Evolutionary conservation across 2,113 vertebrate genomes (phyloP), one percentile per base, ranked within the genome.

Genomic region (Coptodon rendalli): DNA sequence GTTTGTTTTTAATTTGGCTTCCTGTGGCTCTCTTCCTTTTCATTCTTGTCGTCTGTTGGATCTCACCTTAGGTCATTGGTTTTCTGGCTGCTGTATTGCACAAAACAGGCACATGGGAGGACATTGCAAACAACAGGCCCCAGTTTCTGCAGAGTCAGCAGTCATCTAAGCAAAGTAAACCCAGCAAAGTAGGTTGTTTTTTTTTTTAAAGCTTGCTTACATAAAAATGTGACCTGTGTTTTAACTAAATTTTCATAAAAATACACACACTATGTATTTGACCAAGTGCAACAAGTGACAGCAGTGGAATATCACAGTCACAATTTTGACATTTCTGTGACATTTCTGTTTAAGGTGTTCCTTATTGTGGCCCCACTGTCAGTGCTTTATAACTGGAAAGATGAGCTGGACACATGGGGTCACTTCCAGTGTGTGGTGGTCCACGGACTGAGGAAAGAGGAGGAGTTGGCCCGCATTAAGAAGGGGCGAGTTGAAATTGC

Each of bases 311-410:
- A 13, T 90, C 56, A 83, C 57, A 11, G 43, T n/a, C 16, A 48
- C n/a, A 2, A 83, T 31, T 61, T 66, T 24, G 14, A 38, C 89
- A 48, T 90, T 80, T 82, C 24, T 81, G 19, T 86, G 29, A 80
- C 29, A 61, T 61, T 61, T 91, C 19, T 79, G 8, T 40, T 89
- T 16, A 87, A 99, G 98, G 95, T 96, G 84, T 99, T 99, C 85
- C 96, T 99, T 31, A 97, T 99, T 90, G 98, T 99, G 90, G 97
- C 98, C 19, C 99, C 99, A 6, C 96, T 99, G 89, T 99, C 99
- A 86, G 97, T 99, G 80, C 96, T 99, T 38, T 99, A 98, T 88
- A 99, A 99, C 92, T 99, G 99, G 99, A 99, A 97, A 89, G 97
- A 99, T 94, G 99, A 99, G 86, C 90, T 99, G 89, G 97, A 99